Evolutionary conservation across 2,113 vertebrate species (phyloP), one percentile per base, ranked within the genome.

Genomic region (Sebastes schlegelii): DNA sequence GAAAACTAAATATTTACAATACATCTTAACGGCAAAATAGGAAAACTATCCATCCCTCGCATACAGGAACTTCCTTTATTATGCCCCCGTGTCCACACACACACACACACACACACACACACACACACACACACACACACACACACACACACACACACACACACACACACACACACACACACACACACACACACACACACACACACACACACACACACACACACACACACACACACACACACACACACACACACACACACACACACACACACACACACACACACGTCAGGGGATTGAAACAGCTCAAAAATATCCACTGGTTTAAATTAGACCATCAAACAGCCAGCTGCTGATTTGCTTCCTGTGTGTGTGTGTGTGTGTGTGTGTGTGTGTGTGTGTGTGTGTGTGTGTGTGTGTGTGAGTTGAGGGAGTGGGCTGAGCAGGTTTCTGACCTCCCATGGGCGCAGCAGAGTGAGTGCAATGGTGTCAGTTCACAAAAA

Each of bases 1-100:
- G 94, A 95, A 96, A 97, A 79, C 67, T 73, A 91, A 93, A 92
- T 94, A 96, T 94, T 95, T 96, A 93, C 89, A 95, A 92, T 87
- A 86, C 88, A 88, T 81, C 62, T 89, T 87, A 89, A 95, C 89
- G 94, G 94, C 95, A 95, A 96, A 96, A 94, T 95, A 95, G 94
- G 95, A 96, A 97, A 96, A 94, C 89, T 94, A 94, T 92, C 93
- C 94, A 95, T 94, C 90, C 93, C 90, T 94, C 88, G 85, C 60
- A 91, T 91, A 94, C 94, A 88, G 90, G 90, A 95, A 95, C 92
- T 95, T 96, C 94, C 92, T 93, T 91, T 94, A 96, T 95, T 92
- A 94, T 80, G 93, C 91, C 87, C 93, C 91, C 83, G 93, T 74
- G 90, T 94, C 89, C 73, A 81, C 54, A 73, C 62, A 64, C 46